These are phyloP conservation scores for Amniataba percoides DNA, from an alignment of 2,797 vertebrate species.

Conservation along the genomic window DNA sequence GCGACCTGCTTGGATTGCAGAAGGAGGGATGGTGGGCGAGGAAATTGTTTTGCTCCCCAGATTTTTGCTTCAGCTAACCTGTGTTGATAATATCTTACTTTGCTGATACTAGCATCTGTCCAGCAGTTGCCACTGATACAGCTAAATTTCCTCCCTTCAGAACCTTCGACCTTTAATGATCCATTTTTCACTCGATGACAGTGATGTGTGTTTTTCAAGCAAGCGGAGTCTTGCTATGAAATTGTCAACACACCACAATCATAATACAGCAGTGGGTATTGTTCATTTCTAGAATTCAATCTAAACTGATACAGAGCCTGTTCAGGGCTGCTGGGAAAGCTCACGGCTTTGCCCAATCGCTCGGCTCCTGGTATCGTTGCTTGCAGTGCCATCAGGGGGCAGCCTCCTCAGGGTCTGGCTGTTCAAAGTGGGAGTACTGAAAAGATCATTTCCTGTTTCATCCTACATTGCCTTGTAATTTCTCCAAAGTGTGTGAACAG, in stretches of 20 bases:
- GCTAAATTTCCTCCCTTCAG: constrained; percentile 30
- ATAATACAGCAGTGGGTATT: background rate
- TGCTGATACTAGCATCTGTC: constrained; percentile 44
- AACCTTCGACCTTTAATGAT: constrained; percentile 40
- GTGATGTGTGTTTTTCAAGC: constrained; percentile 34
- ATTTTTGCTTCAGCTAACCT: constrained; percentile 44
- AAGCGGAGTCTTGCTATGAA: constrained; percentile 20
- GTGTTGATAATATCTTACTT: constrained; percentile 31
- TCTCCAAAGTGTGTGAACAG: background rate
- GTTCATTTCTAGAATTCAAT: background rate
- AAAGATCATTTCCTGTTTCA: constrained; percentile 11
- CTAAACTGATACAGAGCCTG: too few species aligned
- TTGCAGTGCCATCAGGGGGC: too few species aligned
- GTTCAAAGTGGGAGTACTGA: too few species aligned
- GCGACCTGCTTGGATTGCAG: constrained; percentile 60
- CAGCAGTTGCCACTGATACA: constrained; percentile 39
- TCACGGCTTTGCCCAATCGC: too few species aligned
- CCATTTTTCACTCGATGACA: constrained; percentile 19
- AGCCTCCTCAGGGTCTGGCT: too few species aligned
- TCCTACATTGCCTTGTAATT: background rate
- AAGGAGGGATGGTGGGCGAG: constrained; percentile 40
- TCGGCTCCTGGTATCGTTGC: too few species aligned
- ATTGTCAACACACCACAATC: constrained; percentile 33
- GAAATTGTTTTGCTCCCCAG: constrained; percentile 45
- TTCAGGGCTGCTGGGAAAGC: too few species aligned